Conservation (phyloP, 2,888 invertebrate genomes). For the Ypsolopha sequella region DNA sequence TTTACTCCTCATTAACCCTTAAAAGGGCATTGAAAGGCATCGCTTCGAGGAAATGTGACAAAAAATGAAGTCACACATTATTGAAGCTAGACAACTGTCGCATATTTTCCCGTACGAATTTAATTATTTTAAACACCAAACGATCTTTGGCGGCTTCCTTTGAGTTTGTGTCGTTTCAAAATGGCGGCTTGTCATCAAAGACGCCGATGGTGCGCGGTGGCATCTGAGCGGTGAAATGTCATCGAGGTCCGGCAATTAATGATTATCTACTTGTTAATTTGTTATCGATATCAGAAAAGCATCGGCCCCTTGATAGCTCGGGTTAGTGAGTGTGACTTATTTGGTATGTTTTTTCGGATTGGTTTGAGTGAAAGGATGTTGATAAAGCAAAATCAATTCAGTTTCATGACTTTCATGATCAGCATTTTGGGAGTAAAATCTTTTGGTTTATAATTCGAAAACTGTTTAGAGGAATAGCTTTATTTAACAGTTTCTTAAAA, state of each 20-base stretch:
- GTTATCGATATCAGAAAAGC: conserved; percentile 50
- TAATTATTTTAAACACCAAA: conserved; percentile 33
- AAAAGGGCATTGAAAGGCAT: conserved; percentile 21
- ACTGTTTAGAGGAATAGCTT: too few species aligned
- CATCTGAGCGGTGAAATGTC: conserved; percentile 58
- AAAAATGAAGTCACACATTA: conserved; percentile 26
- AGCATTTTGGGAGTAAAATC: too few species aligned
- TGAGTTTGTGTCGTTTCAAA: conserved; percentile 31
- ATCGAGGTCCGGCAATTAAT: conserved; percentile 64
- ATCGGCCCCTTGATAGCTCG: conserved; percentile 22
- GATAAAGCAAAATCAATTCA: too few species aligned
- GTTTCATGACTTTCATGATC: too few species aligned
- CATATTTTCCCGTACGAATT: conserved; percentile 63
- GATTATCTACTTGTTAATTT: conserved; percentile 43
- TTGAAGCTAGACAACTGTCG: conserved; percentile 51
- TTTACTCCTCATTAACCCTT: conserved; percentile 25
- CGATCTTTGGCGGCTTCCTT: conserved; percentile 37
- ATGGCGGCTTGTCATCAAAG: conserved; percentile 47
- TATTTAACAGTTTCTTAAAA: too few species aligned
- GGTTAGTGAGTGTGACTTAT: conserved; percentile 37
- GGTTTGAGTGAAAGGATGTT: conserved; percentile 15
- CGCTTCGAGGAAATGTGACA: conserved; percentile 26
- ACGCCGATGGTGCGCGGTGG: conserved; percentile 41
- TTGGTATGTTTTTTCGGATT: conserved; percentile 19
- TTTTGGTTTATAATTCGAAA: too few species aligned